These are phyloP conservation scores for Tetranychus truncatus DNA, from an alignment of 2,888 invertebrate species.

Conservation along the genomic window DNA sequence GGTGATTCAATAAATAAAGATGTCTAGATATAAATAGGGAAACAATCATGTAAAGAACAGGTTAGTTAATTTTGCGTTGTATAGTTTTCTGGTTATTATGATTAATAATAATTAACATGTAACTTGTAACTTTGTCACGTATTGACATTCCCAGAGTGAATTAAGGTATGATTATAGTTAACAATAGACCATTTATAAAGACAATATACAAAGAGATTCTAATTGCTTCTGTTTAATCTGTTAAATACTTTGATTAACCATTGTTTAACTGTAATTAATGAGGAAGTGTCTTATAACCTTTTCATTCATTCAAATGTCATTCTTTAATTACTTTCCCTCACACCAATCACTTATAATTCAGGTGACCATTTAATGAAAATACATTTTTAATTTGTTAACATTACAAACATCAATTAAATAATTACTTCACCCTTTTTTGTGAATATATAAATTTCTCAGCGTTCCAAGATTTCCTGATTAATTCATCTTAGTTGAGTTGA, in stretches of 20 bases:
- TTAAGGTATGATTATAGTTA: not conserved
- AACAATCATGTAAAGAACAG: not conserved
- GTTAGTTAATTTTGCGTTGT: not conserved
- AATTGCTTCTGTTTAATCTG: not conserved
- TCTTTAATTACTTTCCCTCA: not conserved
- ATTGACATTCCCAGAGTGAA: constrained; percentile 1
- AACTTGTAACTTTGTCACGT: not conserved
- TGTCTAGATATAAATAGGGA: not conserved
- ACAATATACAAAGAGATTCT: not conserved
- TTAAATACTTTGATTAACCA: not conserved
- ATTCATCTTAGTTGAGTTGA: not conserved
- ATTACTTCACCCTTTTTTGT: too few species aligned
- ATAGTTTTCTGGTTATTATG: not conserved
- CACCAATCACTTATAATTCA: not conserved
- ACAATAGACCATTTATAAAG: too few species aligned
- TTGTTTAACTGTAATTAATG: not conserved
- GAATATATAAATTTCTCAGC: too few species aligned
- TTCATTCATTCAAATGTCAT: not conserved
- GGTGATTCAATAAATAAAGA: not conserved
- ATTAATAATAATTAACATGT: not conserved
- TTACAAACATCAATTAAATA: too few species aligned
- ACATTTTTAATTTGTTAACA: too few species aligned
- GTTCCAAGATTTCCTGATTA: not conserved
- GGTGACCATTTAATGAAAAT: not conserved
- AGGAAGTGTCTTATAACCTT: not conserved